Percentiles rank a stretch among this genome's conserved stretches.
Conservation (phyloP, 2,888 invertebrate genomes). For the Agrochola circellaris region DNA sequence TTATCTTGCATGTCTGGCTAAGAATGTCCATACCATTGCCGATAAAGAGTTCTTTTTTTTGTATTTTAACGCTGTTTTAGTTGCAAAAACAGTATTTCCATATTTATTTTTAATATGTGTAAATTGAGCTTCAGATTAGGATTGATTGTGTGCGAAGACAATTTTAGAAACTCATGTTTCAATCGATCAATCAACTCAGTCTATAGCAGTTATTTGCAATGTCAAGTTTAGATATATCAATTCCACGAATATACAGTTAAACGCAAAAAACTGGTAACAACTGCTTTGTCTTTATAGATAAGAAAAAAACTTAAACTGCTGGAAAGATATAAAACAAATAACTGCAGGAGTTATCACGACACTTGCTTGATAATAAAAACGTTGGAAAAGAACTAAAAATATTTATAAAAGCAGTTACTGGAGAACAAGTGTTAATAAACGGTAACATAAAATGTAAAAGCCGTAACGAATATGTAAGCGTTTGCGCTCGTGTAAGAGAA, state of each 20-base stretch:
- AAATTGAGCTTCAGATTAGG: background rate
- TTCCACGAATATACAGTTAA: conserved; percentile 8
- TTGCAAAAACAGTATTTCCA: background rate
- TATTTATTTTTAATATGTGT: background rate
- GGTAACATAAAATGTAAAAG: conserved; percentile 7
- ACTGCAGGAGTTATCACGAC: background rate
- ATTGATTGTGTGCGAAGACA: background rate
- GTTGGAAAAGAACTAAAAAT: background rate
- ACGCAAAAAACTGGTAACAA: conserved; percentile 9
- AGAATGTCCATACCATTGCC: conserved; percentile 21
- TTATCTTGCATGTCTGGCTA: background rate
- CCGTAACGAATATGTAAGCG: background rate
- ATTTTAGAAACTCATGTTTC: background rate
- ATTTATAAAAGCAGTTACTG: background rate
- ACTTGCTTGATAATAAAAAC: conserved; percentile 14
- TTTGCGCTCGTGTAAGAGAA: background rate
- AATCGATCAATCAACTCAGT: background rate
- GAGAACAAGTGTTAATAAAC: conserved; percentile 26
- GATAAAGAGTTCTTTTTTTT: conserved; percentile 1
- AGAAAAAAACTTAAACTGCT: background rate
- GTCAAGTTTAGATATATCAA: conserved; percentile 6
- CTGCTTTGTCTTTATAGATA: conserved; percentile 21
- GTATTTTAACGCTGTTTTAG: conserved; percentile 12
- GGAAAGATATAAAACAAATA: conserved; percentile 19
- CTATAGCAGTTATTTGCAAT: background rate